Base-by-base conservation (phyloP, 1,140 invertebrate species). In the Drosophila busckii region DNA sequence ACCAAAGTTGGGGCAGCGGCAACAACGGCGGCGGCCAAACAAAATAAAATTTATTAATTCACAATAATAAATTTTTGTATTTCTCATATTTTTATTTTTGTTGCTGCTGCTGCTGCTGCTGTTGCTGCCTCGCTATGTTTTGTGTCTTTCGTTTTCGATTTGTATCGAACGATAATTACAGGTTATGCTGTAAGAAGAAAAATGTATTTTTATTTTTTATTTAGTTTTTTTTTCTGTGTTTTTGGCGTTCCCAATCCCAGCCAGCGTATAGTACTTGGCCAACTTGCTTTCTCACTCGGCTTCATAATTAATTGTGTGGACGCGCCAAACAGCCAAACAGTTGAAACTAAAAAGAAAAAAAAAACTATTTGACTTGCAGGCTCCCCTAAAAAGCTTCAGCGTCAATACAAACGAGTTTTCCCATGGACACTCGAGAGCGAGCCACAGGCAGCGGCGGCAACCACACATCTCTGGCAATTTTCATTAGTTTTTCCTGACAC, bases 41-140 rank as follows among this genome's bases (percentile, higher is more conserved):
- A 52, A 52, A 64, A 75, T 68, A 75, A 70, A 76, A 76, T 76
- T 76, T 76, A 76, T 76, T 76, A 76, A 75, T 75, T 65, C 70
- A 75, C 70, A 75, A 75, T 76, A 75, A 75, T 75, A 75, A 75
- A 75, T 75, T 75, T 75, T 75, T 64, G 70, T 75, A 70, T 75
- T 70, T 75, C 67, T 69, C 70, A 65, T 65, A 76, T 73, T 75
- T n/a, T n/a, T n/a, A n/a, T n/a, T n/a, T n/a, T n/a, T n/a, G n/a
- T n/a, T n/a, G n/a, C n/a, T n/a, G n/a, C n/a, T n/a, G n/a, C n/a
- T n/a, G n/a, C n/a, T n/a, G n/a, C n/a, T n/a, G n/a, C n/a, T n/a
- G n/a, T n/a, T n/a, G n/a, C n/a, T n/a, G n/a, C n/a, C n/a, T n/a
- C n/a, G n/a, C n/a, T n/a, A n/a, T n/a, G n/a, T n/a, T n/a, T n/a